A percentile compares a stretch with the other conserved stretches of the same genome.
Conservation (phyloP, 2,888 invertebrate species). For the Drosophila kanekoi region DNA sequence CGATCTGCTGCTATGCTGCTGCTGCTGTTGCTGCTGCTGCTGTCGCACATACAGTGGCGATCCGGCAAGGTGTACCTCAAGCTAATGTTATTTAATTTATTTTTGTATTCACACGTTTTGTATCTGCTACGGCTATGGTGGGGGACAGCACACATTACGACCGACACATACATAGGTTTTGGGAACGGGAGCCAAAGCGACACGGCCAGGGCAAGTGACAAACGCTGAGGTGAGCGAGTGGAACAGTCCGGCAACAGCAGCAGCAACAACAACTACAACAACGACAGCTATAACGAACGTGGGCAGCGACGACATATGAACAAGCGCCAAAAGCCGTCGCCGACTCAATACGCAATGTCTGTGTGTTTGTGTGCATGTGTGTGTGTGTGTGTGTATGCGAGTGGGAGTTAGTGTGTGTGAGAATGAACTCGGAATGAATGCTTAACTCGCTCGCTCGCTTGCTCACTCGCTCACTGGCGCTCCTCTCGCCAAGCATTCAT, state of each 20-base stretch:
- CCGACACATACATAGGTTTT: conserved; percentile 12
- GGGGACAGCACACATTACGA: conserved; percentile 27
- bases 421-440: conserved; percentile 66
- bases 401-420: conserved; percentile 50
- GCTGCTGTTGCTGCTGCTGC: conserved; percentile 11
- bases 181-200: conserved; percentile 21
- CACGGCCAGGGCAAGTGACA: conserved; percentile 47
- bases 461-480: conserved; percentile 22
- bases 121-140: conserved; percentile 21
- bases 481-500: conserved; percentile 42
- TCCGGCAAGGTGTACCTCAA: conserved; percentile 77
- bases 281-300: conserved; percentile 33
- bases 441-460: conserved; percentile 11
- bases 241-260: conserved; percentile 30
- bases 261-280: conserved; percentile 19
- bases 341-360: neutral
- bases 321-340: conserved; percentile 49
- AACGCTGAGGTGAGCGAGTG: conserved; percentile 51
- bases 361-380: conserved; percentile 1
- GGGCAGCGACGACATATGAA: conserved; percentile 46
- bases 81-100: conserved; percentile 81
- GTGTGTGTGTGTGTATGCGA: conserved; percentile 15
- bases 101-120: conserved; percentile 78
- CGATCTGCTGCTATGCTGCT: conserved; percentile 1
- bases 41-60: conserved; percentile 63